A percentile compares a stretch with the other conserved stretches of the same genome.
Conservation (phyloP, 2,113 vertebrate genomes). For the Chloroceryle aenea region DNA sequence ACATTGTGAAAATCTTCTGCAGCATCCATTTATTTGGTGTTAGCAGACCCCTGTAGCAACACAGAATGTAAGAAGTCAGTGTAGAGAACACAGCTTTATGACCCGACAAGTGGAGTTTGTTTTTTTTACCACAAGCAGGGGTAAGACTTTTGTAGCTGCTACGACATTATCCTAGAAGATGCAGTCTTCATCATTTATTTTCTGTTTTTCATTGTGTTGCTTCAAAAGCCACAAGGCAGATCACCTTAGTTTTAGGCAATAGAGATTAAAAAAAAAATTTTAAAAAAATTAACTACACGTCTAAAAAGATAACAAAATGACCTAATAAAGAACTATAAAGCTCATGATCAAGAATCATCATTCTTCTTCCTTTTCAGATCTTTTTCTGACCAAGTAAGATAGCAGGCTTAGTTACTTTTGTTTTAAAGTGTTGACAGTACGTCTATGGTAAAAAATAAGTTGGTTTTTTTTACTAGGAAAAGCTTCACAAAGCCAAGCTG, state of each 20-base stretch:
- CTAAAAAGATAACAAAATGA: neutral
- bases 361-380: neutral
- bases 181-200: neutral
- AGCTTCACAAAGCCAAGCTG: neutral
- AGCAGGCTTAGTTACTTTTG: neutral
- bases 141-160: neutral
- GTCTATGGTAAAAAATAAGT: neutral
- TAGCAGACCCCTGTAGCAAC: neutral
- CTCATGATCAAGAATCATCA: neutral
- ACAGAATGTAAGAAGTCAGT: neutral
- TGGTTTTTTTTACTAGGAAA: neutral
- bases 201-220: neutral
- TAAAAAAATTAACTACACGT: neutral
- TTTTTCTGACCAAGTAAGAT: neutral
- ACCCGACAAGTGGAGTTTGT: neutral
- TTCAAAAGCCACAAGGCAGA: neutral
- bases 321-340: neutral
- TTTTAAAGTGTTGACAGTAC: neutral
- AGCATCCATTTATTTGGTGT: neutral
- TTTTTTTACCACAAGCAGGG: neutral
- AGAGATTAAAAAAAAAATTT: neutral
- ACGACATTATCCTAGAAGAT: neutral
- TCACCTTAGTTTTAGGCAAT: neutral
- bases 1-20: neutral
- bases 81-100: neutral